These are phyloP conservation scores for Ephialtes manifestator DNA, from an alignment of 2,888 invertebrate species.

Conservation along the genomic window DNA sequence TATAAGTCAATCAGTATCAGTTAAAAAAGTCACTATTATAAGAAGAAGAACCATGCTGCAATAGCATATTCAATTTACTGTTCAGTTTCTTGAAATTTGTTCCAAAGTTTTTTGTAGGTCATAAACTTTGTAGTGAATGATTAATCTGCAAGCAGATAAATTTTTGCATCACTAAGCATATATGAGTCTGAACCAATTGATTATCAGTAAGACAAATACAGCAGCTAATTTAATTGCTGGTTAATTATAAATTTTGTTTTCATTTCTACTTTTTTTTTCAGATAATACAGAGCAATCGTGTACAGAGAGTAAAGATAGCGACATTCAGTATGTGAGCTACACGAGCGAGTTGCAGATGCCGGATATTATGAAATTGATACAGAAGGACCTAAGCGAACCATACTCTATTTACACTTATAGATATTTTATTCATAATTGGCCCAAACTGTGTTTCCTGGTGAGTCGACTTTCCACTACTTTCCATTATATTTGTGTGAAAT, in stretches of 20 bases:
- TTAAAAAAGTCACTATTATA: no score
- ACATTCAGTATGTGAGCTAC: conserved; percentile 91
- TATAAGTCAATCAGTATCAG: no score
- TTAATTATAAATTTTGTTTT: conserved; percentile 25
- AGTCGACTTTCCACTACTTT: conserved; percentile 81
- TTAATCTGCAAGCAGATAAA: background rate
- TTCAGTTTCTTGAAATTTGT: background rate
- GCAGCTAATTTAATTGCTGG: background rate
- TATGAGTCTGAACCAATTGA: no score
- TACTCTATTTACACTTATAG: conserved; percentile 99
- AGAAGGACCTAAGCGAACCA: conserved; percentile 99
- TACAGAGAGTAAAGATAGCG: conserved; percentile 78
- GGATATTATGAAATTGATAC: conserved; percentile 99
- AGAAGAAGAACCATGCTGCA: background rate
- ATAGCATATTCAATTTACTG: background rate
- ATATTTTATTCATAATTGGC: conserved; percentile 99
- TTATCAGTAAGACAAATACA: no score
- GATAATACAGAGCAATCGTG: conserved; percentile 78
- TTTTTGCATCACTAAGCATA: no score
- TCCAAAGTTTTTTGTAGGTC: background rate
- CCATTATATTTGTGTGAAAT: conserved; percentile 1
- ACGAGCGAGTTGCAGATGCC: conserved; percentile 99
- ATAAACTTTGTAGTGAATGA: background rate
- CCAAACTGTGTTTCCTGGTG: conserved; percentile 98
- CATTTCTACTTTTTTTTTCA: conserved; percentile 65